Evolutionary conservation across 2,113 vertebrate species (phyloP).

Genomic region (Petromus typicus): DNA sequence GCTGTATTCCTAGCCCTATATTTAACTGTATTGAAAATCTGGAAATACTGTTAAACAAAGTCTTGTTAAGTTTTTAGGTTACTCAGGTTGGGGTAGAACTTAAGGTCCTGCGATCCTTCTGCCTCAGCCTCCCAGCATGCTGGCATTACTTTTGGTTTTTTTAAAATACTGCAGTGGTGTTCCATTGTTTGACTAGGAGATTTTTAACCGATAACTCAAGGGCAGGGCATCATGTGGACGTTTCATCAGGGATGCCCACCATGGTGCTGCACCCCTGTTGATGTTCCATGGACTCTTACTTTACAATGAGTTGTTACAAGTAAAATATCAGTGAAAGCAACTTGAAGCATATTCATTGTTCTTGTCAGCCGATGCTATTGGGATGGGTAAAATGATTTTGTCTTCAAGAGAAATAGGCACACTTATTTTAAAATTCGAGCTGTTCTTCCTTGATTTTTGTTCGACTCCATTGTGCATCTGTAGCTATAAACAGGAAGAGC

Average conservation of each 20-base stretch:
- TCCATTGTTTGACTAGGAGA: neutral
- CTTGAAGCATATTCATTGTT: neutral
- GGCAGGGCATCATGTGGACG: neutral
- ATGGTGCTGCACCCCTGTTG: neutral
- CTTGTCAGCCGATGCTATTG: neutral
- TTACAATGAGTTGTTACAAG: neutral
- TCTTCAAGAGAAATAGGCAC: neutral
- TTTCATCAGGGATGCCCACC: neutral
- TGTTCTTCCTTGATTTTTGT: constrained; percentile 45
- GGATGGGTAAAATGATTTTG: neutral
- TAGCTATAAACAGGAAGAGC: neutral
- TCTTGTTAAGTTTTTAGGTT: neutral
- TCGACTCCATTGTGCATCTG: neutral
- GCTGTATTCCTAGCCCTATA: neutral
- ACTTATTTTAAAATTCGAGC: neutral
- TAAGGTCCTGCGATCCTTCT: neutral
- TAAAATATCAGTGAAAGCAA: neutral
- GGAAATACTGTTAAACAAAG: neutral
- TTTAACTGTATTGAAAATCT: neutral
- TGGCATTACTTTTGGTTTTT: neutral
- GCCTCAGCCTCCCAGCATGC: neutral
- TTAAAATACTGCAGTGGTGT: neutral
- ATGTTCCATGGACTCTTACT: neutral
- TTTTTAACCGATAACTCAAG: neutral
- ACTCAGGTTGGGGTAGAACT: neutral